Percentiles rank a stretch among this genome's conserved stretches.
phyloP scores from a whole-genome alignment of 2,113 vertebrate genomes.

The Nanorana parkeri region DNA sequence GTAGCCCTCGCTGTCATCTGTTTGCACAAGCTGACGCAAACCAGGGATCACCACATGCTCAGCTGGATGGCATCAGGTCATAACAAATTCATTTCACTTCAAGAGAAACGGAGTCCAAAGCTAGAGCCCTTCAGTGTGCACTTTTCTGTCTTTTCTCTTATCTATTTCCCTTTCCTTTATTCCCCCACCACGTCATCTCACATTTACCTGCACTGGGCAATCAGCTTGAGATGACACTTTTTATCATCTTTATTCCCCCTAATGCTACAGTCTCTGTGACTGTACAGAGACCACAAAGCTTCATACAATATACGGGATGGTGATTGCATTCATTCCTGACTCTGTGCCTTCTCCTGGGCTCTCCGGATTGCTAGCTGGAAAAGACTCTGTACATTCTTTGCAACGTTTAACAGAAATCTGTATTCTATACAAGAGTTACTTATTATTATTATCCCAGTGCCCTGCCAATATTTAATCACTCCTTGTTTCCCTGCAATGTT shows the following conservation, averaged over 20 bases:
- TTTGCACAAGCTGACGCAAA: slow-evolving; percentile 74
- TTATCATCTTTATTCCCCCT: background rate
- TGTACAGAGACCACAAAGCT: too few relatives aligned
- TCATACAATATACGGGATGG: too few relatives aligned
- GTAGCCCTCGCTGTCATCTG: slow-evolving; percentile 58
- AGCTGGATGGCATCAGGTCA: slow-evolving; percentile 52
- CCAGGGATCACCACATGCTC: slow-evolving; percentile 57
- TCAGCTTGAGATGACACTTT: background rate
- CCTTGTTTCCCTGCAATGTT: too few relatives aligned
- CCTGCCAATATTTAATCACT: too few relatives aligned
- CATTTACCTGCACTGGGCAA: background rate
- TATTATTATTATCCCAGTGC: too few relatives aligned
- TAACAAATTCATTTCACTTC: slow-evolving; percentile 56
- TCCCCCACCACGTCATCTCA: background rate
- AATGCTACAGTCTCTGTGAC: background rate
- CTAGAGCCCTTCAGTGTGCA: slow-evolving; percentile 63
- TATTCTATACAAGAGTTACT: too few relatives aligned
- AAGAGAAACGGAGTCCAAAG: slow-evolving; percentile 61
- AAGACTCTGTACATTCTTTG: too few relatives aligned
- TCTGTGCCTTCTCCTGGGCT: too few relatives aligned
- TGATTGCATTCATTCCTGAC: too few relatives aligned
- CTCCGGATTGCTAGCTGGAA: too few relatives aligned
- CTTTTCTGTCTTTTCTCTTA: background rate
- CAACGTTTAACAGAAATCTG: too few relatives aligned
- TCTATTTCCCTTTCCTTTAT: background rate